Evolutionary conservation across 2,888 invertebrate species (phyloP).

Genomic region (Tetragonisca angustula): DNA sequence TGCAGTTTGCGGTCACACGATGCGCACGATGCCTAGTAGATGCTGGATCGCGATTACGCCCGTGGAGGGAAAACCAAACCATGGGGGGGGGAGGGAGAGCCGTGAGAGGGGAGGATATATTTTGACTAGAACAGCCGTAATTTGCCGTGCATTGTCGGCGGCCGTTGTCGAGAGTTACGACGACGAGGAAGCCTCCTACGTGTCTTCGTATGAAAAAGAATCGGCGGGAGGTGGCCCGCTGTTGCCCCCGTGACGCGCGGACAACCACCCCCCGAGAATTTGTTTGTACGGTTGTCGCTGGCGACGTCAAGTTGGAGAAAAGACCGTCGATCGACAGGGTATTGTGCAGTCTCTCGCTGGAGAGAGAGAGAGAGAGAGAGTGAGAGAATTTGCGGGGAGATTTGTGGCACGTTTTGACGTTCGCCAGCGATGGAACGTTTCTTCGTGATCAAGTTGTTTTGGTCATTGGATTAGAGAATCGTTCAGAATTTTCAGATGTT

Average conservation of each 20-base stretch:
- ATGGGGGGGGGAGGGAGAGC: neutral
- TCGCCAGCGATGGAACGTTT: too few relatives aligned
- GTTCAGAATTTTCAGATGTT: too few relatives aligned
- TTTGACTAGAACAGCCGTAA: constrained; percentile 82
- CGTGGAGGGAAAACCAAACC: constrained; percentile 29
- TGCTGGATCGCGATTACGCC: constrained; percentile 71
- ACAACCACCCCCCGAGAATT: constrained; percentile 54
- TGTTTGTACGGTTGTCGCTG: constrained; percentile 74
- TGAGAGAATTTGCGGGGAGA: too few relatives aligned
- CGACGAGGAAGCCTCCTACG: constrained; percentile 36
- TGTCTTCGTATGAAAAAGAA: constrained; percentile 51
- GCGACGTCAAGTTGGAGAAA: constrained; percentile 31
- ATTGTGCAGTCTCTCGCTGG: neutral
- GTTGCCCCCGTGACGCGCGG: constrained; percentile 17
- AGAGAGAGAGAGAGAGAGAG: too few relatives aligned
- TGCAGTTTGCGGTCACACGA: constrained; percentile 82
- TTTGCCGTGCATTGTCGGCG: constrained; percentile 80
- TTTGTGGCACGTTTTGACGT: too few relatives aligned
- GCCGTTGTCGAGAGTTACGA: constrained; percentile 71
- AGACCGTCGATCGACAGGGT: neutral
- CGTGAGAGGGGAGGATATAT: constrained; percentile 67
- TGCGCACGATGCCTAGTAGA: constrained; percentile 70
- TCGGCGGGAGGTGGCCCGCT: constrained; percentile 39
- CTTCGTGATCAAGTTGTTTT: too few relatives aligned
- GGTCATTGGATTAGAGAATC: too few relatives aligned